A percentile compares a stretch with the other conserved stretches of the same genome.
Conservation (phyloP, 2,888 invertebrate genomes). For the Pediacus dermestoides region DNA sequence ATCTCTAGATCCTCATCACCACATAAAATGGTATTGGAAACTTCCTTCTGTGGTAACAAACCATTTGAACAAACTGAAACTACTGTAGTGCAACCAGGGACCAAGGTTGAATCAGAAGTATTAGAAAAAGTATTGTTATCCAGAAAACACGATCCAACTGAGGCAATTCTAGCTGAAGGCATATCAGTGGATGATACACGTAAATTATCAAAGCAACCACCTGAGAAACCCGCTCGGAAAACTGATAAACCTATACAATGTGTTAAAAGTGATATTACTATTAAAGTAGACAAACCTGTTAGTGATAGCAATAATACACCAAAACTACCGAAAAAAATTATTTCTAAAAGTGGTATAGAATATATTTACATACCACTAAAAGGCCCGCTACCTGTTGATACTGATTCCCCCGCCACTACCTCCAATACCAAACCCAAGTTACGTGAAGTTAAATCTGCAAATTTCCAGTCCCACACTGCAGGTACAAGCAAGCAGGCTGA, state of each 20-base stretch:
- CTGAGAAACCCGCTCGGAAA: slow-evolving; percentile 17
- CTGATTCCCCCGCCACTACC: slow-evolving; percentile 10
- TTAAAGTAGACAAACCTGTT: slow-evolving; percentile 42
- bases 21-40: slow-evolving; percentile 86
- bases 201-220: slow-evolving; percentile 12
- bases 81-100: slow-evolving; percentile 34
- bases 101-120: slow-evolving; percentile 48
- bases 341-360: slow-evolving; percentile 47
- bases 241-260: slow-evolving; percentile 22
- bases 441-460: slow-evolving; percentile 29
- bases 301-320: slow-evolving; percentile 24
- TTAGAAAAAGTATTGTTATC: slow-evolving; percentile 56
- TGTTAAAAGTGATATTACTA: slow-evolving; percentile 39
- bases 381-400: slow-evolving; percentile 45
- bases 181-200: slow-evolving; percentile 46
- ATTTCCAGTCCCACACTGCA: too few species aligned
- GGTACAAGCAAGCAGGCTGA: background rate
- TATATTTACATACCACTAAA: slow-evolving; percentile 52
- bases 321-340: slow-evolving; percentile 41
- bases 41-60: slow-evolving; percentile 85
- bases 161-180: slow-evolving; percentile 62
- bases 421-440: slow-evolving; percentile 18
- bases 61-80: slow-evolving; percentile 47
- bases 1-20: slow-evolving; percentile 77
- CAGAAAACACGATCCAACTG: slow-evolving; percentile 62